Conservation (phyloP, 2,888 invertebrate species). For the Aricia artaxerxes region DNA sequence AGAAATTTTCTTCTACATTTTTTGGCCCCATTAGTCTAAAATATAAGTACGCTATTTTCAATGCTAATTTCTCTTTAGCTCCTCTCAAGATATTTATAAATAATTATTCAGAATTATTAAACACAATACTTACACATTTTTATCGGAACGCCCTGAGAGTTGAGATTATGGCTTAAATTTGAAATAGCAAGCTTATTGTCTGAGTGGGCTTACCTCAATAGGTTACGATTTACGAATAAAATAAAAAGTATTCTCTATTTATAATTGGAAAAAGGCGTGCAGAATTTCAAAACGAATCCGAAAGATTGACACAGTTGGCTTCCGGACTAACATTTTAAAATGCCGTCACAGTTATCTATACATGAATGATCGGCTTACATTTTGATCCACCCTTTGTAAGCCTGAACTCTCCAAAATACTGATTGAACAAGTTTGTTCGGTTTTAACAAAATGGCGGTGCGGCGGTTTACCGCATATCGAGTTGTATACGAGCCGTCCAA, state of each 20-base stretch:
- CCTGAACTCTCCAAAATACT: constrained; percentile 22
- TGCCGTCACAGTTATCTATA: not conserved
- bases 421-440: constrained; percentile 25
- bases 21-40: no score
- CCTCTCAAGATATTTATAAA: no score
- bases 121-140: no score
- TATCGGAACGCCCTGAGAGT: no score
- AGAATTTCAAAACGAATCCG: not conserved
- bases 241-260: not conserved
- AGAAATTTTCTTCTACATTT: no score
- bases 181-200: no score
- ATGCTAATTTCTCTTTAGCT: no score
- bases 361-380: constrained; percentile 21
- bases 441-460: constrained; percentile 24
- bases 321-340: not conserved
- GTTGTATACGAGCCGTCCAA: constrained; percentile 15
- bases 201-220: no score
- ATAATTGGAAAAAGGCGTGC: not conserved
- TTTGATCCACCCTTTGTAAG: constrained; percentile 15
- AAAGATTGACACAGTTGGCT: not conserved
- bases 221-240: not conserved
- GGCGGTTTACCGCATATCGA: constrained; percentile 21
- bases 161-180: no score
- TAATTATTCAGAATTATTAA: no score
- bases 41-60: no score